Base-by-base conservation (phyloP, 2,797 vertebrate genomes). In the Sebastes oblongus region DNA sequence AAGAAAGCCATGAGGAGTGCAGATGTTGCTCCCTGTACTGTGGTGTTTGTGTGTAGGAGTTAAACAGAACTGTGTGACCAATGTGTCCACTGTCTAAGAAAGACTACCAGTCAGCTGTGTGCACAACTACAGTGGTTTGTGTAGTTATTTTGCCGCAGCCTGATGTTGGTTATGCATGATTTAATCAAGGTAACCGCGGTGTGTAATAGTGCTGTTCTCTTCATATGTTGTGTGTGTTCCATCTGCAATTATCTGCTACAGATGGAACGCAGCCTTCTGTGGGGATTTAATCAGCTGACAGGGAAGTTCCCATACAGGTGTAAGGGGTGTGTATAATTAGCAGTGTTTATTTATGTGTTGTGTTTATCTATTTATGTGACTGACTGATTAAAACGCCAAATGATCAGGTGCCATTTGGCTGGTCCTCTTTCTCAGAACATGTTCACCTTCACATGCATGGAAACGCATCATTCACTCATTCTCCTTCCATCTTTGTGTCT, bases 381-480 rank as follows among this genome's bases (percentile, higher is more conserved):
- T 32, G n/a, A 52, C n/a, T 30, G 75, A 30, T 70, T 13, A 16
- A 20, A 52, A 1, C 50, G 10, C 50, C 8, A n/a, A 32, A 73
- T 64, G 12, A 61, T 54, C 14, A 36, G 42, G 29, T 52, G 16
- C 6, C 14, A 5, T 54, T 36, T 11, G 36, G 52, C 54, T 10
- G 52, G 54, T 30, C 8, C 34, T 77, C 34, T 0, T 20, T 58
- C 66, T 55, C 39, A 24, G 64, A 24, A 52, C 18, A 36, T 50
- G 61, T 77, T 75, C 66, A 66, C 55, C 58, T 75, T 65, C n/a
- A 72, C 50, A 14, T 70, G 66, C 67, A 58, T 76, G 36, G 76
- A 52, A 65, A 11, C 46, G 25, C 12, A 68, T 73, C 67, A 18
- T 25, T 50, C 30, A 12, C 46, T 29, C 66, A 50, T 13, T 71